These are phyloP conservation scores for Lutraria rhynchaena DNA, from an alignment of 1,140 invertebrate species.

Conservation along the genomic window DNA sequence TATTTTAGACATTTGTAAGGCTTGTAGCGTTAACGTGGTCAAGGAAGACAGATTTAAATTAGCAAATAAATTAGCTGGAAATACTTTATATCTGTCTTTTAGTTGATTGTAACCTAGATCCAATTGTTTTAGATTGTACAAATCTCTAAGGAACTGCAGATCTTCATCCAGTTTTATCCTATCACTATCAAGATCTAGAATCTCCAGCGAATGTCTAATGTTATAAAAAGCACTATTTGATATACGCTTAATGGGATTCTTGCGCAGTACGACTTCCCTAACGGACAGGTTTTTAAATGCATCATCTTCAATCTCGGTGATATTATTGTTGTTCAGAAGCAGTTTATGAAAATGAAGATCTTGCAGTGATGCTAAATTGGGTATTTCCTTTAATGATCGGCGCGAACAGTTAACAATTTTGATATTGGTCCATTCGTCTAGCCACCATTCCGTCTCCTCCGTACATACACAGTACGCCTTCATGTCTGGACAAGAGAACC, in stretches of 20 bases:
- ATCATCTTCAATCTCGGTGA: slow-evolving; percentile 11
- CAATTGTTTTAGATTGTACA: slow-evolving; percentile 38
- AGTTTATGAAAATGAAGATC: slow-evolving; percentile 28
- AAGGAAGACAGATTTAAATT: slow-evolving; percentile 29
- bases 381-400: slow-evolving; percentile 29
- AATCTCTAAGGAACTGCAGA: slow-evolving; percentile 31
- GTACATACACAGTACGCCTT: slow-evolving; percentile 31
- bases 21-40: slow-evolving; percentile 34
- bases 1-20: slow-evolving; percentile 36
- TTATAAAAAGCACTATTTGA: slow-evolving; percentile 20
- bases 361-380: slow-evolving; percentile 12
- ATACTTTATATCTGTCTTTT: slow-evolving; percentile 31
- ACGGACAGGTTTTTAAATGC: slow-evolving; percentile 40
- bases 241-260: slow-evolving; percentile 53
- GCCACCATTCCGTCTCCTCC: slow-evolving; percentile 20
- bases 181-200: slow-evolving; percentile 47
- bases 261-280: slow-evolving; percentile 41
- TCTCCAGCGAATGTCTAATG: slow-evolving; percentile 28
- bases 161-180: slow-evolving; percentile 49
- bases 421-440: slow-evolving; percentile 10
- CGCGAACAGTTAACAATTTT: slow-evolving; percentile 54
- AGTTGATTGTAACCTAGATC: slow-evolving; percentile 53
- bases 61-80: slow-evolving; percentile 40
- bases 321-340: slow-evolving; percentile 50
- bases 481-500: slow-evolving; percentile 52